These are phyloP conservation scores for Pegoplata infirma DNA, from an alignment of 2,888 invertebrate genomes.

Conservation along the genomic window DNA sequence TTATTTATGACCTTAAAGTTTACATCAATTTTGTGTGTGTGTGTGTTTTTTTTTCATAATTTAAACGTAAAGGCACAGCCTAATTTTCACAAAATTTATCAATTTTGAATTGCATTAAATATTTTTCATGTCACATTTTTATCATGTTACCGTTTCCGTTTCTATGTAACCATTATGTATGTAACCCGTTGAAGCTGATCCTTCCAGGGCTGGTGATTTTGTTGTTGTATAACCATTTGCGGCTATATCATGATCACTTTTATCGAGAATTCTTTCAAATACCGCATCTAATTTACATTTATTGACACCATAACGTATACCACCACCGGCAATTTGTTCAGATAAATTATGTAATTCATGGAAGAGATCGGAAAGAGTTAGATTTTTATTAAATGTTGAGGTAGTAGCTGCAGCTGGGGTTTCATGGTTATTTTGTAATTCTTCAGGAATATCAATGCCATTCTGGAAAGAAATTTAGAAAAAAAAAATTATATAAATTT, in stretches of 20 bases:
- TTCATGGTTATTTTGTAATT: constrained; percentile 18
- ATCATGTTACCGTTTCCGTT: constrained; percentile 69
- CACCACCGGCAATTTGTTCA: constrained; percentile 61
- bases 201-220: constrained; percentile 65
- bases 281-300: constrained; percentile 76
- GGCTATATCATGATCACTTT: constrained; percentile 60
- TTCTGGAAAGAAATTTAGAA: constrained; percentile 47
- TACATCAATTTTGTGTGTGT: too few species aligned
- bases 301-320: constrained; percentile 72
- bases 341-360: constrained; percentile 66
- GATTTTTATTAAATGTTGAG: constrained; percentile 30
- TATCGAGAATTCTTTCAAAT: constrained; percentile 76
- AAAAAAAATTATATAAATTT: neutral
- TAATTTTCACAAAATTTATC: too few species aligned
- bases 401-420: constrained; percentile 16
- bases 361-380: constrained; percentile 70
- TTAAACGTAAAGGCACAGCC: constrained; percentile 55
- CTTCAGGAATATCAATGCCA: constrained; percentile 42
- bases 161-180: constrained; percentile 74
- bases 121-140: neutral
- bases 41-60: neutral
- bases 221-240: constrained; percentile 37
- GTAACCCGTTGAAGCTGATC: constrained; percentile 70
- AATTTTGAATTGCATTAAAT: neutral
- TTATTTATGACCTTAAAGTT: neutral